phyloP scores from a whole-genome alignment of 2,113 vertebrate genomes.

The Microcebus lehilahytsara region DNA sequence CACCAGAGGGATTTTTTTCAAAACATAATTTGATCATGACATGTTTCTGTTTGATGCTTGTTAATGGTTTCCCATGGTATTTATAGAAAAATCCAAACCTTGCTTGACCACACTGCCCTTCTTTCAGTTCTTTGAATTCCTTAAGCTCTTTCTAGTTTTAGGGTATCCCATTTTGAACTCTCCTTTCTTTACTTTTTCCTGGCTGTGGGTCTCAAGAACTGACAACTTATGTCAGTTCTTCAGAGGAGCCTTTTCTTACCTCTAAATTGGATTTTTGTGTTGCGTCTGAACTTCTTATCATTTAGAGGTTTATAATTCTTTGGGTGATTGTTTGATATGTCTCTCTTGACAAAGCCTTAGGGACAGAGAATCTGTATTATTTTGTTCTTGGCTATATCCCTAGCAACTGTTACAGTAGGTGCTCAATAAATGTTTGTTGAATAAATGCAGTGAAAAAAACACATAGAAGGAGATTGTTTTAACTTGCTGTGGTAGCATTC shows the following conservation, averaged over 20 bases:
- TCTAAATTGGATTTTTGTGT: conserved; percentile 3
- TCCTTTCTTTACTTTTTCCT: background rate
- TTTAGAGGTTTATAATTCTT: background rate
- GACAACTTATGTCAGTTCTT: background rate
- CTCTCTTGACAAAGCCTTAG: background rate
- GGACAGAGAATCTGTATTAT: background rate
- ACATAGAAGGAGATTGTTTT: background rate
- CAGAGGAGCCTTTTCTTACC: background rate
- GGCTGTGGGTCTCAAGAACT: background rate
- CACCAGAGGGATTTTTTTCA: background rate
- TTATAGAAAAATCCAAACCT: background rate
- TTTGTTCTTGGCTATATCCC: conserved; percentile 34
- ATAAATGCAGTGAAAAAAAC: conserved; percentile 25
- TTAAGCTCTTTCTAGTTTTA: background rate
- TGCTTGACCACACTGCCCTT: background rate
- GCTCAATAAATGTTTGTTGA: background rate
- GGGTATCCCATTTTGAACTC: background rate
- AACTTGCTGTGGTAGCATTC: background rate
- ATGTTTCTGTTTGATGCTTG: background rate
- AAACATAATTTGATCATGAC: background rate
- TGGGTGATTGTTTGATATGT: background rate
- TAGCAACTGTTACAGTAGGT: background rate
- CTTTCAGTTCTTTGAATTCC: background rate
- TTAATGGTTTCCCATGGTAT: background rate
- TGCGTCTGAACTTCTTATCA: background rate